These are phyloP conservation scores for Eublepharis macularius DNA, from an alignment of 2,113 vertebrate species.

Conservation along the genomic window DNA sequence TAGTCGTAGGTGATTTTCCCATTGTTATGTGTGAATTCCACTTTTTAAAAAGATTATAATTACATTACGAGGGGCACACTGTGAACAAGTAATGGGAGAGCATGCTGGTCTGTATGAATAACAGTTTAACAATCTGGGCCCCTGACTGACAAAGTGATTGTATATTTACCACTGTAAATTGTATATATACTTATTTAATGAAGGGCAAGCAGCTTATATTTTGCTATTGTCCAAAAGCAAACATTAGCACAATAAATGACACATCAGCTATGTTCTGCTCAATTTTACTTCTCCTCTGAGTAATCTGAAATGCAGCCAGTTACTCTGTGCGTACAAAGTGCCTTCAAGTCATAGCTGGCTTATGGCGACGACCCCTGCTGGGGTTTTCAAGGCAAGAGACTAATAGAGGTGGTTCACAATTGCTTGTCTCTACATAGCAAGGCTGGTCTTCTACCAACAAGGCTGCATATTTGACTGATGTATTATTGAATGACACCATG, in stretches of 20 bases:
- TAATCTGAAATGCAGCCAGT: slow-evolving; percentile 16
- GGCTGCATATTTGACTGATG: background rate
- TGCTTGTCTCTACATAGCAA: too few species aligned
- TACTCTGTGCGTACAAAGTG: too few species aligned
- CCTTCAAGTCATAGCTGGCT: too few species aligned
- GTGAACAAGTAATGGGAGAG: background rate
- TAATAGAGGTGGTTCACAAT: too few species aligned
- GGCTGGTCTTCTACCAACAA: too few species aligned
- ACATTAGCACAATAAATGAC: slow-evolving; percentile 46
- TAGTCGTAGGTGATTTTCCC: slow-evolving; percentile 39
- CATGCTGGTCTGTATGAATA: background rate
- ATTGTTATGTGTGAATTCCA: slow-evolving; percentile 18
- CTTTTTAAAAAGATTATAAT: slow-evolving; percentile 26
- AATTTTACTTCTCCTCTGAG: slow-evolving; percentile 7
- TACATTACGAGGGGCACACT: background rate
- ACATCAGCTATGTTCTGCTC: background rate
- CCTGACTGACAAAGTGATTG: slow-evolving; percentile 12
- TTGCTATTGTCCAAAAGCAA: slow-evolving; percentile 35
- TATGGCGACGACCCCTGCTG: too few species aligned
- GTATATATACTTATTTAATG: background rate
- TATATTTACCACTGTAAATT: slow-evolving; percentile 27
- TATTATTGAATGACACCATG: background rate
- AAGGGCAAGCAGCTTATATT: slow-evolving; percentile 49
- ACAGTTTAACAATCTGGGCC: background rate
- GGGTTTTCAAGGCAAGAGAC: too few species aligned